phyloP scores from a whole-genome alignment of 2,113 vertebrate species.

The Puntigrus tetrazona region DNA sequence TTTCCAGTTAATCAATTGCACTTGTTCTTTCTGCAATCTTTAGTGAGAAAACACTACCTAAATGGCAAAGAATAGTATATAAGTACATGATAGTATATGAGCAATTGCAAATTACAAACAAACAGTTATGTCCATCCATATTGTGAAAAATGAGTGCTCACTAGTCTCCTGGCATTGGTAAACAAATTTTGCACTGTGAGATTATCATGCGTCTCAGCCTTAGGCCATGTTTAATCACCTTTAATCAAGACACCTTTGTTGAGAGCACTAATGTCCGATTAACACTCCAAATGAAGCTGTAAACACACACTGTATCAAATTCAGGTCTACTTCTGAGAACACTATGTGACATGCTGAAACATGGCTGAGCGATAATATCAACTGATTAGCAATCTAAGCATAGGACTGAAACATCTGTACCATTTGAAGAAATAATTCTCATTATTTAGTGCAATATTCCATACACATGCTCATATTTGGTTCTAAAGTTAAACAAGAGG shows the following conservation, averaged over 20 bases:
- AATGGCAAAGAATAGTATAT: too few species aligned
- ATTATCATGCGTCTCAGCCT: background rate
- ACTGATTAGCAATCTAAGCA: background rate
- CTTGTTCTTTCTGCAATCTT: too few species aligned
- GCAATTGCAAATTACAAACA: too few species aligned
- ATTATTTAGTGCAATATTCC: background rate
- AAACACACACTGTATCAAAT: background rate
- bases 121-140: too few species aligned
- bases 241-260: background rate
- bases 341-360: background rate
- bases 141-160: background rate
- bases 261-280: background rate
- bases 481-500: background rate
- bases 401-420: background rate
- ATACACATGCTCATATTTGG: background rate
- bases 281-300: background rate
- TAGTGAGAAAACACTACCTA: too few species aligned
- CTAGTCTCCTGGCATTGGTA: background rate
- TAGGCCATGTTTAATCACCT: background rate
- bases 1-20: too few species aligned
- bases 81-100: too few species aligned
- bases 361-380: background rate
- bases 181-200: background rate
- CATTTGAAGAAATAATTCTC: background rate
- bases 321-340: background rate